Evolutionary conservation across 2,888 invertebrate species (phyloP).

Genomic region (Agriopis marginaria): DNA sequence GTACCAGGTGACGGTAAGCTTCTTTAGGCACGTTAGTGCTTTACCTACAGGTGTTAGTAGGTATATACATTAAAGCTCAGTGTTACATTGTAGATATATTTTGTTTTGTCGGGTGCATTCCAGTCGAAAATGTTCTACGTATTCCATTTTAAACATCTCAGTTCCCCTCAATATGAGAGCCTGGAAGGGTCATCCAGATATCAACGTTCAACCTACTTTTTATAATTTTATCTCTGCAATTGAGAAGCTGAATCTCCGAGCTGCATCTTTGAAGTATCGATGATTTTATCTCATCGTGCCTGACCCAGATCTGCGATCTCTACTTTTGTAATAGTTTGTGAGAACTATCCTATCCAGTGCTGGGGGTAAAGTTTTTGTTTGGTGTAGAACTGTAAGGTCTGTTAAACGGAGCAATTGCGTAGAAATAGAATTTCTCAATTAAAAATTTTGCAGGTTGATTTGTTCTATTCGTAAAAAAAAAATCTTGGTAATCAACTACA

Average conservation of each 20-base stretch:
- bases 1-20: constrained; percentile 68
- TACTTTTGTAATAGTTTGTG: constrained; percentile 41
- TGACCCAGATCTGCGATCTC: constrained; percentile 54
- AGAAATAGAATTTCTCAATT: constrained; percentile 17
- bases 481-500: no score
- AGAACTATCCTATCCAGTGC: constrained; percentile 20
- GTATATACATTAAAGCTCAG: constrained; percentile 14
- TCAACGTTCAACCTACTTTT: constrained; percentile 45
- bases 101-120: background rate
- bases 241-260: constrained; percentile 51
- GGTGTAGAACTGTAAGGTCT: constrained; percentile 18
- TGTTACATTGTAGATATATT: constrained; percentile 20
- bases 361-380: constrained; percentile 23
- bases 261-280: constrained; percentile 58
- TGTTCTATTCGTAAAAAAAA: background rate
- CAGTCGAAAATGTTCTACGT: background rate
- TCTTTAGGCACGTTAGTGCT: constrained; percentile 59
- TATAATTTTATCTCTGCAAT: constrained; percentile 51
- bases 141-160: background rate
- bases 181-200: constrained; percentile 38
- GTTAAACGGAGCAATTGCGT: constrained; percentile 13
- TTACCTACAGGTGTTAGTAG: constrained; percentile 47
- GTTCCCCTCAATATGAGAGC: background rate
- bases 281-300: constrained; percentile 59
- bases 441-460: constrained; percentile 21